Percentiles rank a stretch among this genome's conserved stretches.
Conservation (phyloP, 2,888 invertebrate species). For the Drosophila austrosaltans region DNA sequence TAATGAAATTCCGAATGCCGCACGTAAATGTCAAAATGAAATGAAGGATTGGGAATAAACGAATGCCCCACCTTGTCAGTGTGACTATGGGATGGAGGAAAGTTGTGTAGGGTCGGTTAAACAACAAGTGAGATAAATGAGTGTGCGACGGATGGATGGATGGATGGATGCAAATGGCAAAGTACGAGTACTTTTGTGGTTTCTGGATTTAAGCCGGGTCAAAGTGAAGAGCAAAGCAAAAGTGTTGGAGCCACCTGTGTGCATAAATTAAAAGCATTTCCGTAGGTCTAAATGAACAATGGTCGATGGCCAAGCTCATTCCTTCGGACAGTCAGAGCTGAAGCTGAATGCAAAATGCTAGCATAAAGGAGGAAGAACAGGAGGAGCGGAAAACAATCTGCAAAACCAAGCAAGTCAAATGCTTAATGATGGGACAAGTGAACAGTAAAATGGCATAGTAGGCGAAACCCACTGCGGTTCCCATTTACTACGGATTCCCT, state of each 20-base stretch:
- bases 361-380: constrained; percentile 6
- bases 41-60: constrained; percentile 57
- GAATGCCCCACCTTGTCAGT: not conserved
- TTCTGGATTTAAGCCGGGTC: constrained; percentile 8
- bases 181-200: constrained; percentile 52
- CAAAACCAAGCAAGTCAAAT: constrained; percentile 45
- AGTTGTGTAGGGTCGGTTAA: not conserved
- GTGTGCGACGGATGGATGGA: constrained; percentile 20
- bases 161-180: constrained; percentile 10
- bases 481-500: not conserved
- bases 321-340: not conserved
- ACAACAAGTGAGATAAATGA: constrained; percentile 64
- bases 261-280: constrained; percentile 69
- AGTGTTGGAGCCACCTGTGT: constrained; percentile 56
- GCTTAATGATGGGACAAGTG: constrained; percentile 39
- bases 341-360: not conserved
- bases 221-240: constrained; percentile 29
- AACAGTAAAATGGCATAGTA: constrained; percentile 17
- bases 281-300: constrained; percentile 58
- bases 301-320: constrained; percentile 21
- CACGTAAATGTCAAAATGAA: constrained; percentile 61
- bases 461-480: constrained; percentile 17
- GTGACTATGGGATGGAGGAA: not conserved
- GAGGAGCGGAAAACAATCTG: constrained; percentile 24
- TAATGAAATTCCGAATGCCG: constrained; percentile 62